Evolutionary conservation across 2,888 invertebrate species (phyloP).

Genomic region (Amorpha juglandis): DNA sequence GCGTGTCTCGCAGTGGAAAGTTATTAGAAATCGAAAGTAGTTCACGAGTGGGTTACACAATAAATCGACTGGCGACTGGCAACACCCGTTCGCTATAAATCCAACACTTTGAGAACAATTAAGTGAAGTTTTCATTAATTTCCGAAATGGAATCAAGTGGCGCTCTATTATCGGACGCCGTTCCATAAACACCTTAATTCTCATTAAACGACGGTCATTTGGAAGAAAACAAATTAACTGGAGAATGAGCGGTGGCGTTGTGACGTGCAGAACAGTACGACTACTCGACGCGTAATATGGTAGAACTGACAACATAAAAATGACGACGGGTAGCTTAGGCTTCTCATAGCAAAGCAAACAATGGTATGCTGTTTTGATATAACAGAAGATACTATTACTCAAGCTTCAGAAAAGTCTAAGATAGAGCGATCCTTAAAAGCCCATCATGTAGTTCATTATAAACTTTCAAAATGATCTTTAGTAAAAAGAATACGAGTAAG

Average conservation of each 20-base stretch:
- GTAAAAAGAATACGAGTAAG: too few relatives aligned
- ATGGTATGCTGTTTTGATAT: too few relatives aligned
- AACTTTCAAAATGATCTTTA: too few relatives aligned
- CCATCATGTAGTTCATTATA: too few relatives aligned
- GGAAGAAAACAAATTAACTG: conserved; percentile 75
- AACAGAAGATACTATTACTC: too few relatives aligned
- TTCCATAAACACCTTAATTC: conserved; percentile 80
- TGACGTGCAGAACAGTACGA: background rate
- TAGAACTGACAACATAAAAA: too few relatives aligned
- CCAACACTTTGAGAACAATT: conserved; percentile 56
- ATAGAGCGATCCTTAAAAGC: too few relatives aligned
- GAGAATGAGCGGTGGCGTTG: conserved; percentile 13
- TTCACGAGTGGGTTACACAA: conserved; percentile 39
- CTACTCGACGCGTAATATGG: background rate
- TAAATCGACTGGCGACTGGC: conserved; percentile 37
- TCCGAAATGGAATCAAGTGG: conserved; percentile 69
- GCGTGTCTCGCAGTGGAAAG: conserved; percentile 33
- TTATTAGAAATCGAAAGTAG: conserved; percentile 49
- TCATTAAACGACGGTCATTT: conserved; percentile 74
- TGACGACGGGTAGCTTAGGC: too few relatives aligned
- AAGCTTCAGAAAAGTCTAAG: too few relatives aligned
- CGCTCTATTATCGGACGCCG: conserved; percentile 61
- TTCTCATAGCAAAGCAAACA: too few relatives aligned
- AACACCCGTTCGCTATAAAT: conserved; percentile 54
- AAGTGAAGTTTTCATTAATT: conserved; percentile 60